Percentiles rank a stretch among this genome's conserved stretches.
Evolutionary conservation across 1,140 invertebrate genomes (phyloP).

Genomic region (Drosophila willistoni): DNA sequence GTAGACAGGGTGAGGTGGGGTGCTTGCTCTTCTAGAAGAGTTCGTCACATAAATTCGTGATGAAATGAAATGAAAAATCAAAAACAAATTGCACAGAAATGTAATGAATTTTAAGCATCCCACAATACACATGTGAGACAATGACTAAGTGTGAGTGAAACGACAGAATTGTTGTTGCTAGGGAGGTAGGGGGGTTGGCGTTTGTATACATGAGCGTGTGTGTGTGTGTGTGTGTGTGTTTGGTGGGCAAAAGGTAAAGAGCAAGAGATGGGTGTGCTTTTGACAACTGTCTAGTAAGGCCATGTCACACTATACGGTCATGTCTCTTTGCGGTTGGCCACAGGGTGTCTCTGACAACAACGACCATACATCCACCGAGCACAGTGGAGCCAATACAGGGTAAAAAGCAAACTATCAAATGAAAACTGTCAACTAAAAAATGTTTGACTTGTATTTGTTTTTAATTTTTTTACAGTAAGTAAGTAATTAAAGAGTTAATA

Average conservation of each 20-base stretch:
- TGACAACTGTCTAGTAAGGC: constrained; percentile 78
- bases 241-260: constrained; percentile 17
- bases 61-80: constrained; percentile 81
- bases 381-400: constrained; percentile 24
- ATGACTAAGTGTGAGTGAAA: neutral
- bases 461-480: too few species aligned
- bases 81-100: constrained; percentile 79
- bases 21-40: constrained; percentile 4
- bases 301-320: constrained; percentile 76
- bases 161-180: neutral
- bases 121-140: constrained; percentile 47
- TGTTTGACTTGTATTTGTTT: too few species aligned
- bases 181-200: neutral
- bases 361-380: constrained; percentile 28
- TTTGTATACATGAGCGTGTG: constrained; percentile 3
- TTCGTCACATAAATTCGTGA: constrained; percentile 64
- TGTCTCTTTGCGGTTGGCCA: constrained; percentile 78
- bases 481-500: too few species aligned
- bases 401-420: too few species aligned
- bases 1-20: neutral
- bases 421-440: too few species aligned
- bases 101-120: constrained; percentile 80
- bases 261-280: constrained; percentile 46
- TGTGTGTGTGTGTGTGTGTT: constrained; percentile 4
- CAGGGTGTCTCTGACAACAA: constrained; percentile 75